These are phyloP conservation scores for Dromococcyx pavoninus DNA, from an alignment of 2,797 vertebrate genomes.

Conservation along the genomic window DNA sequence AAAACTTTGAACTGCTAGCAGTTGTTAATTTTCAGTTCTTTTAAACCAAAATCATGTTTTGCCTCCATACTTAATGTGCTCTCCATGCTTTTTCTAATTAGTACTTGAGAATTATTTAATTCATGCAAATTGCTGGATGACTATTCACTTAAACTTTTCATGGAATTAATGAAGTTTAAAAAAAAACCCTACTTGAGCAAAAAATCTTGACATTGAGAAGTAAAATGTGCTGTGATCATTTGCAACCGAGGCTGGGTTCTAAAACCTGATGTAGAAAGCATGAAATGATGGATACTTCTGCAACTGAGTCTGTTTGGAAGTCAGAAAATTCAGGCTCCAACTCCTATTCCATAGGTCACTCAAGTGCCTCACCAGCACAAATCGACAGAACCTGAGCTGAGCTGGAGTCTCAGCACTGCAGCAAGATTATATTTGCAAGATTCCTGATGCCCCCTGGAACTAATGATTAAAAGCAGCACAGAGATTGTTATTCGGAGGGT, in stretches of 20 bases:
- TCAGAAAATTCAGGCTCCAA: neutral
- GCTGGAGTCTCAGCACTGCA: neutral
- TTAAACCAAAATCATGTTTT: neutral
- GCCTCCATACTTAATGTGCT: constrained; percentile 26
- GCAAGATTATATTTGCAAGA: neutral
- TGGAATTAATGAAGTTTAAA: constrained; percentile 26
- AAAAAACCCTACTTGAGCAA: constrained; percentile 48
- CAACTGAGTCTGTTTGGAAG: neutral
- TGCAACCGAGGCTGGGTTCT: neutral
- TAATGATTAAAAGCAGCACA: neutral
- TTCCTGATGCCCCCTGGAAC: neutral
- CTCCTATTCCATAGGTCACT: neutral
- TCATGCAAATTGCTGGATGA: constrained; percentile 59
- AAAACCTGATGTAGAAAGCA: neutral
- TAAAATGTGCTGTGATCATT: neutral
- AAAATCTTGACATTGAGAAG: neutral
- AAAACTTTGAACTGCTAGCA: constrained; percentile 25
- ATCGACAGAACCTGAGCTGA: neutral
- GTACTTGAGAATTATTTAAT: constrained; percentile 55
- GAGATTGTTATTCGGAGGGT: constrained; percentile 15
- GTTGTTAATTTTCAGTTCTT: neutral
- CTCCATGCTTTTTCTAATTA: constrained; percentile 49
- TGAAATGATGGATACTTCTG: neutral
- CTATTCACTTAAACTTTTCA: constrained; percentile 52
- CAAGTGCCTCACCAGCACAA: neutral